Evolutionary conservation across 2,797 vertebrate genomes (phyloP), one percentile per base, ranked within the genome.

Genomic region (Simalia tracyae): DNA sequence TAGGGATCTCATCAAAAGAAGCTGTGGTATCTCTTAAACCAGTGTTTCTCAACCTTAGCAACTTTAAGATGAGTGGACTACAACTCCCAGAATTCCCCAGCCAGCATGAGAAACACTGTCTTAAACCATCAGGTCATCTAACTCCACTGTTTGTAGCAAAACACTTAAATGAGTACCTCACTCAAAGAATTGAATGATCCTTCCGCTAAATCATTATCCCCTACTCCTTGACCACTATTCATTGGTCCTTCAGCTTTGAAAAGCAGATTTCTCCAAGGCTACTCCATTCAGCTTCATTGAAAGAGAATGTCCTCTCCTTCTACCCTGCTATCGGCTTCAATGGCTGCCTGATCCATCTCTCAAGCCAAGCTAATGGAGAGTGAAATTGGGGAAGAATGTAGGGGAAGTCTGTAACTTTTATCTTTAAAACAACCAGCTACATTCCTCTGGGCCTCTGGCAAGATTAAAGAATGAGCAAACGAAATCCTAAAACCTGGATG

Each of bases 341-440:
- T 0, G 7, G 72, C 92, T 89, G 2, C 1, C 15, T 59, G 66
- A 94, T 94, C 92, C 87, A 92, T 86, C 89, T 92, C 12, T 93
- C 93, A 95, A 72, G 61, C 88, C 68, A 94, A 91, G 91, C 92
- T 96, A 96, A 97, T 97, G 95, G 96, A 97, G 97, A 97, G 96
- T 96, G 89, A 98, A 97, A 97, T 93, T 91, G 94, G 93, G 94
- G 97, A 97, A 97, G 97, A 98, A 97, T 97, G 96, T 95, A 5
- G 94, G 96, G 97, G 96, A 97, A 96, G 96, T 96, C 95, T 96
- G 94, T 19, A 95, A 97, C 97, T 97, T 98, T 97, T 97, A 95
- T 97, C 95, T 96, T 92, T 96, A 97, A 97, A 97, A 97, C 97
- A 97, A 98, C 98, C 97, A 97, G 88, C 68, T 68, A 50, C 97